phyloP scores from a whole-genome alignment of 2,797 vertebrate species.

The Rhyacichthys aspro region DNA sequence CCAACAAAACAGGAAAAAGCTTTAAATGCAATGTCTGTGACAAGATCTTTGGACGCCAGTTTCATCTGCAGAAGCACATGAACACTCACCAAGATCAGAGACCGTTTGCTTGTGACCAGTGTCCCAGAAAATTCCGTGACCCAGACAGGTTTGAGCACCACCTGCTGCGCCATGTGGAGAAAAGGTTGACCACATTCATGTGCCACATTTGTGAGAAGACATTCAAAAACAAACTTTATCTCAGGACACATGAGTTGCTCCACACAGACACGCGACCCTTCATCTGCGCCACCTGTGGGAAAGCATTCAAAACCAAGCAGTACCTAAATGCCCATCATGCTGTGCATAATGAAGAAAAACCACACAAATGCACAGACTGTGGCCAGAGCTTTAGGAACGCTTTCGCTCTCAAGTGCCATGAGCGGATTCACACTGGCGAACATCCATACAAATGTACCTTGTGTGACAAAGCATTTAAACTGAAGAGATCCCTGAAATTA shows the following conservation, averaged over 20 bases:
- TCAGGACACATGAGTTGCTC: constrained; percentile 58
- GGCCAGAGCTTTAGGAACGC: constrained; percentile 60
- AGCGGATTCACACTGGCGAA: constrained; percentile 53
- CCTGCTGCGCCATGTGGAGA: constrained; percentile 66
- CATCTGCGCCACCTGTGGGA: constrained; percentile 51
- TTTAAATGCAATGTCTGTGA: constrained; percentile 56
- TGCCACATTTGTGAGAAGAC: constrained; percentile 64
- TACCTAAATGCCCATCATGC: constrained; percentile 58
- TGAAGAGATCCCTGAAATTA: constrained; percentile 55
- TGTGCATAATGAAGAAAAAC: constrained; percentile 51
- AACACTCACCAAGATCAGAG: constrained; percentile 59
- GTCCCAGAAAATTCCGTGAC: constrained; percentile 55
- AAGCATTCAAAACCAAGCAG: constrained; percentile 65
- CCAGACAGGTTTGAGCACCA: constrained; percentile 31
- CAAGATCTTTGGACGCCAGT: constrained; percentile 58
- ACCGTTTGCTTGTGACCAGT: constrained; percentile 54
- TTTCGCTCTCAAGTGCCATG: constrained; percentile 61
- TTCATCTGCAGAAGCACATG: constrained; percentile 66
- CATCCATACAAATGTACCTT: constrained; percentile 50
- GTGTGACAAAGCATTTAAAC: constrained; percentile 61
- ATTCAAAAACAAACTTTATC: constrained; percentile 57
- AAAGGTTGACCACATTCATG: constrained; percentile 24
- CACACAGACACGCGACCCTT: constrained; percentile 60
- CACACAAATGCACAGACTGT: constrained; percentile 60
- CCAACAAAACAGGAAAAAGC: constrained; percentile 16